Evolutionary conservation across 2,797 vertebrate genomes (phyloP).

Genomic region (Philypnodon macrostomus): DNA sequence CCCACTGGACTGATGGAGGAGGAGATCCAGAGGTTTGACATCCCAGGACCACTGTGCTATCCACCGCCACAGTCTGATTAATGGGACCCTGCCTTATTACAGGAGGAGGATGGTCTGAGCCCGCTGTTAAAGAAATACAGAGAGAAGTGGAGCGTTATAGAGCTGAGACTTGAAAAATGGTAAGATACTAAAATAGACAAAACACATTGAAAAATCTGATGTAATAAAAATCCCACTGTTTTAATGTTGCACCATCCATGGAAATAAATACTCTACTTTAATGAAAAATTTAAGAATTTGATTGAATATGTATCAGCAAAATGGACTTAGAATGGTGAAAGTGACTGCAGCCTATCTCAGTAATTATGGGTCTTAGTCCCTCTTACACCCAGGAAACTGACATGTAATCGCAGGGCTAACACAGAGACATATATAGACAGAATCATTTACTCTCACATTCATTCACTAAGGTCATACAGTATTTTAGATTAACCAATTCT

Average conservation of each 20-base stretch:
- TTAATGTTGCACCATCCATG: not conserved
- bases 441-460: too few relatives aligned
- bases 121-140: slow-evolving; percentile 61
- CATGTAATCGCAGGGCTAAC: too few relatives aligned
- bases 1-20: slow-evolving; percentile 86
- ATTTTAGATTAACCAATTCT: too few relatives aligned
- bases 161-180: not conserved
- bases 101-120: slow-evolving; percentile 90
- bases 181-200: not conserved
- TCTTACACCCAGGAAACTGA: too few relatives aligned
- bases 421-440: too few relatives aligned
- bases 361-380: too few relatives aligned
- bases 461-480: too few relatives aligned
- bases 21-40: slow-evolving; percentile 84
- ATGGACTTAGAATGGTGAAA: not conserved
- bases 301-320: not conserved
- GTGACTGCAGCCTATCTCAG: too few relatives aligned
- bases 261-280: too few relatives aligned
- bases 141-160: not conserved
- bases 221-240: not conserved
- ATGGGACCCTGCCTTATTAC: slow-evolving; percentile 91
- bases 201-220: not conserved
- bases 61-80: slow-evolving; percentile 91
- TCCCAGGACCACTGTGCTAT: slow-evolving; percentile 83
- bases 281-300: too few relatives aligned